These are phyloP conservation scores for Sapayoa aenigma DNA, from an alignment of 2,113 vertebrate genomes.

Conservation along the genomic window DNA sequence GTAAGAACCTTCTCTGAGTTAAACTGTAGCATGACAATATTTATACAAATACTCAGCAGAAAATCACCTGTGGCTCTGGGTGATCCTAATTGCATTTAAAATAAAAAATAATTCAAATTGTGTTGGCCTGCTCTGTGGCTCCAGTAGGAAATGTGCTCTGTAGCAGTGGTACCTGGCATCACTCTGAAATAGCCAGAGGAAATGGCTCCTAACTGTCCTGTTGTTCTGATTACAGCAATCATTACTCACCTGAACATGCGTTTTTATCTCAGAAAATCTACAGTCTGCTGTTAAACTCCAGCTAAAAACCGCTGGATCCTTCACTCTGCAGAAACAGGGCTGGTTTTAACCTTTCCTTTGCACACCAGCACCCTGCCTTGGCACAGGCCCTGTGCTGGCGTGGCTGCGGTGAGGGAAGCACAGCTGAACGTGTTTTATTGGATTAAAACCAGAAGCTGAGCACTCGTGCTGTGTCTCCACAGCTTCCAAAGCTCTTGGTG, in stretches of 20 bases:
- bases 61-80: not conserved
- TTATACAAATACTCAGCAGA: not conserved
- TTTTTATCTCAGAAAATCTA: not conserved
- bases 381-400: no score
- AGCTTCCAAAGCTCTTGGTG: not conserved
- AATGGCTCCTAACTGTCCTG: not conserved
- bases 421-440: not conserved
- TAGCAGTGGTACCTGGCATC: not conserved
- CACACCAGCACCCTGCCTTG: not conserved
- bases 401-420: not conserved
- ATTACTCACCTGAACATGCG: not conserved
- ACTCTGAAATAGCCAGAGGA: not conserved
- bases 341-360: not conserved
- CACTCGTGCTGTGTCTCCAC: rapidly evolving
- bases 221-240: not conserved
- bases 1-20: not conserved
- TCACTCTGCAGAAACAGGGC: not conserved
- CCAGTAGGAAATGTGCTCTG: not conserved
- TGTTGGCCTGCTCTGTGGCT: not conserved
- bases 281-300: not conserved
- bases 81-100: not conserved
- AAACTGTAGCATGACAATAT: not conserved
- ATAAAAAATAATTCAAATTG: not conserved
- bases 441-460: not conserved
- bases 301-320: not conserved